Percentiles rank a stretch among this genome's conserved stretches.
phyloP scores from a whole-genome alignment of 2,888 invertebrate genomes.

The Pharmacophagus antenor region DNA sequence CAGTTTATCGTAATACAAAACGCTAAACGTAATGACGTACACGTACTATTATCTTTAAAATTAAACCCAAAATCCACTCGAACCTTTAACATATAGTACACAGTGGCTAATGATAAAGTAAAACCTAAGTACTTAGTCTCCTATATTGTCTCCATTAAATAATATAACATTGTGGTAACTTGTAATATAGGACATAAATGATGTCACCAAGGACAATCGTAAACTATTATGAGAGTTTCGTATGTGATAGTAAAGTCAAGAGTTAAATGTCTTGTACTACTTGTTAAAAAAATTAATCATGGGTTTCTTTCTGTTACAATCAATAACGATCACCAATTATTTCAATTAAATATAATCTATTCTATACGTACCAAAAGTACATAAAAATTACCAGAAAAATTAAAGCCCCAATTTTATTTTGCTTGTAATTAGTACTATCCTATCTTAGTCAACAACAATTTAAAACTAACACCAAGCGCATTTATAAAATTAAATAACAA shows the following conservation, averaged over 20 bases:
- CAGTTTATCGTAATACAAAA: constrained; percentile 19
- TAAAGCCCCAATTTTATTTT: too few relatives aligned
- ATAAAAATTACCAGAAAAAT: too few relatives aligned
- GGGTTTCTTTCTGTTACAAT: too few relatives aligned
- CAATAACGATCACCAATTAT: too few relatives aligned
- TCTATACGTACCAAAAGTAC: too few relatives aligned
- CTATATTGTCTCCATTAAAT: neutral
- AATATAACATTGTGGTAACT: neutral
- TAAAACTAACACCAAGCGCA: too few relatives aligned
- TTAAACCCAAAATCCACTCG: neutral
- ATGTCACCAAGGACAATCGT: neutral
- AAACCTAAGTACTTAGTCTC: neutral
- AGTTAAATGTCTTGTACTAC: too few relatives aligned
- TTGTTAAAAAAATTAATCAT: too few relatives aligned
- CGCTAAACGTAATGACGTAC: constrained; percentile 18
- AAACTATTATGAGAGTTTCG: neutral
- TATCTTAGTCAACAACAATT: too few relatives aligned
- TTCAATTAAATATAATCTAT: too few relatives aligned
- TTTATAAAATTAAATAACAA: too few relatives aligned
- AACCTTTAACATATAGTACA: neutral
- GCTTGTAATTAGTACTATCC: too few relatives aligned
- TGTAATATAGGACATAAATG: neutral
- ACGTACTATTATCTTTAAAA: constrained; percentile 1
- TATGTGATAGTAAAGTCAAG: neutral
- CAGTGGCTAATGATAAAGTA: neutral